Conservation (phyloP, 2,797 vertebrate genomes). For the Nothura maculosa region DNA sequence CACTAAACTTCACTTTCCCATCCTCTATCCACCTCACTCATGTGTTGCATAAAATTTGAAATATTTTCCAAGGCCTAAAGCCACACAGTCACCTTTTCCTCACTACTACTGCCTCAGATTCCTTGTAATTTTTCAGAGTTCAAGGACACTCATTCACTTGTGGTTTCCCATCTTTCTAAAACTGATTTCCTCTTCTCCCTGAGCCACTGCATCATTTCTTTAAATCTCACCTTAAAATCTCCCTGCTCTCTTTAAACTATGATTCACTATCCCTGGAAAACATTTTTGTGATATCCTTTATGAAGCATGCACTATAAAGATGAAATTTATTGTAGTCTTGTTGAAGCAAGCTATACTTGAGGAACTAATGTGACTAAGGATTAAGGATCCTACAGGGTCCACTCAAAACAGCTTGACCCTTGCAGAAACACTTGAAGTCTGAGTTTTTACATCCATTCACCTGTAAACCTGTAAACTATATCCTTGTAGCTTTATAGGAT, state of each 20-base stretch:
- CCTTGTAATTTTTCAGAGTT: background rate
- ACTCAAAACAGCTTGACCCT: background rate
- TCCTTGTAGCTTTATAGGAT: background rate
- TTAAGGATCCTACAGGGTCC: background rate
- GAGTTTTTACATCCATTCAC: background rate
- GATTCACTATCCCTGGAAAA: background rate
- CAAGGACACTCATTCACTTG: background rate
- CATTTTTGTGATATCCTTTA: background rate
- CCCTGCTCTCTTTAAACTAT: background rate
- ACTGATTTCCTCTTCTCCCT: background rate
- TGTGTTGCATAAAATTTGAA: background rate
- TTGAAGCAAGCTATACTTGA: background rate
- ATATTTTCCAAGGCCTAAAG: background rate
- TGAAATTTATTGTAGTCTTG: background rate
- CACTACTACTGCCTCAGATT: background rate
- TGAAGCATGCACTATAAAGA: background rate
- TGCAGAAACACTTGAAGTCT: background rate
- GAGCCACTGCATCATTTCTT: background rate
- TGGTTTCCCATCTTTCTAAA: background rate
- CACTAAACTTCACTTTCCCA: background rate
- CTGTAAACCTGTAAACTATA: background rate
- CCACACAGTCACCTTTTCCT: background rate
- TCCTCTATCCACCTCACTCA: background rate
- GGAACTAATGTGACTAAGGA: background rate
- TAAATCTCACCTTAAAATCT: constrained; percentile 2